Evolutionary conservation across 1,140 invertebrate genomes (phyloP), one percentile per base, ranked within the genome.

Genomic region (Ridgeia piscesae): DNA sequence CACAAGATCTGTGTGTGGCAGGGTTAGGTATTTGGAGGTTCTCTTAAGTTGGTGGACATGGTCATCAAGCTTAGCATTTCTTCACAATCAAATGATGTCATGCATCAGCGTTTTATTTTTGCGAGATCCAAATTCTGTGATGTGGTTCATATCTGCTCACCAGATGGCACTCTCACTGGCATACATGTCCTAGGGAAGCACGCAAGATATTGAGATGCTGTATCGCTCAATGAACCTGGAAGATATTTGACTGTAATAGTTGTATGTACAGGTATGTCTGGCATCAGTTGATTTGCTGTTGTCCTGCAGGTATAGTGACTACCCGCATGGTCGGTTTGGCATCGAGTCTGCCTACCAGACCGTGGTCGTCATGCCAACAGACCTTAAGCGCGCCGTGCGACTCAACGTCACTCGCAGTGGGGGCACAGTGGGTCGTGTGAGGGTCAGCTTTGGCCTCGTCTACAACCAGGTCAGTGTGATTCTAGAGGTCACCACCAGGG

Each of bases 281-380:
- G 33, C 31, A 14, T 90, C 89, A 17, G 34, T 33, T 14, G 89
- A 42, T 27, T 34, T 2, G 31, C 21, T 92, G 21, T 92, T 93
- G 21, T 92, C 35, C 92, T 93, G 88, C 92, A 95, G 95, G 91
- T 96, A 94, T 93, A 95, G 95, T 93, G 95, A 96, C 93, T 92
- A 95, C 48, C 95, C 95, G 8, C 95, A 96, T 93, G 95, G 95
- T 50, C 89, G 94, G 91, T 95, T 95, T 94, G 94, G 95, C 33
- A 91, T 96, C 0, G 34, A 92, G 6, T 92, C 94, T 58, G 89
- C 92, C 31, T 58, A 93, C 33, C 95, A 95, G 93, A 91, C 93
- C 11, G 93, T 96, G 0, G 42, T 93, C 34, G 95, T 95, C 14
- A 93, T 95, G 77, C 92, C 94, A 17, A 92, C 93, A 27, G 94